phyloP scores from a whole-genome alignment of 2,888 invertebrate genomes.

The Eupithecia dodoneata region DNA sequence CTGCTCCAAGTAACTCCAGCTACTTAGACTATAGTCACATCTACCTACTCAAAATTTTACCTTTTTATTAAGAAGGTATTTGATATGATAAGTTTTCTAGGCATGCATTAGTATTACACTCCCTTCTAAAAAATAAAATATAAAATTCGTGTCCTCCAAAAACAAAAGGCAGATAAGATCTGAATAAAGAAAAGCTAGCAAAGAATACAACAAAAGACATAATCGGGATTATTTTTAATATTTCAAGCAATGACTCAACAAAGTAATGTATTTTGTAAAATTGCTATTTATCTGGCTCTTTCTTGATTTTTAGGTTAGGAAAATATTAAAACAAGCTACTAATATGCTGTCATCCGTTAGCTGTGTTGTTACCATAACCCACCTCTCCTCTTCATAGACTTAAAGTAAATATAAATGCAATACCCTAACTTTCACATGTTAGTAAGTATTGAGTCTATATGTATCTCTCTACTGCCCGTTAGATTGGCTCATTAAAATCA shows the following conservation, averaged over 20 bases:
- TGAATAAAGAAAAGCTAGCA: not conserved
- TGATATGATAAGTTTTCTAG: not conserved
- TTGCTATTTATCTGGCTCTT: not conserved
- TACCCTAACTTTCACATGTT: no score
- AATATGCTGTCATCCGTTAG: no score
- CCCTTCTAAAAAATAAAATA: not conserved
- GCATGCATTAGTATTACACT: not conserved
- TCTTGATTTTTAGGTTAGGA: no score
- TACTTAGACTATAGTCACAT: no score
- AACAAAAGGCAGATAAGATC: not conserved
- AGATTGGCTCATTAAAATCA: no score
- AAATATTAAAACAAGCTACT: no score
- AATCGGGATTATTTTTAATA: not conserved
- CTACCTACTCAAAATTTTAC: not conserved
- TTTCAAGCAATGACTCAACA: not conserved
- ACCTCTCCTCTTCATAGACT: no score
- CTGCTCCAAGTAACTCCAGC: no score
- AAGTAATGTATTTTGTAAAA: not conserved
- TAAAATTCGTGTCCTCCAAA: not conserved
- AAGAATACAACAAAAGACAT: not conserved
- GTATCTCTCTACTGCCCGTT: no score
- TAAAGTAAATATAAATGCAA: no score
- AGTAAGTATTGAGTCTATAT: no score
- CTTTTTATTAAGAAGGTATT: not conserved
- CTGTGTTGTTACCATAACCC: no score